Base-by-base conservation (phyloP, 2,113 vertebrate genomes). In the Stigmatopora nigra region DNA sequence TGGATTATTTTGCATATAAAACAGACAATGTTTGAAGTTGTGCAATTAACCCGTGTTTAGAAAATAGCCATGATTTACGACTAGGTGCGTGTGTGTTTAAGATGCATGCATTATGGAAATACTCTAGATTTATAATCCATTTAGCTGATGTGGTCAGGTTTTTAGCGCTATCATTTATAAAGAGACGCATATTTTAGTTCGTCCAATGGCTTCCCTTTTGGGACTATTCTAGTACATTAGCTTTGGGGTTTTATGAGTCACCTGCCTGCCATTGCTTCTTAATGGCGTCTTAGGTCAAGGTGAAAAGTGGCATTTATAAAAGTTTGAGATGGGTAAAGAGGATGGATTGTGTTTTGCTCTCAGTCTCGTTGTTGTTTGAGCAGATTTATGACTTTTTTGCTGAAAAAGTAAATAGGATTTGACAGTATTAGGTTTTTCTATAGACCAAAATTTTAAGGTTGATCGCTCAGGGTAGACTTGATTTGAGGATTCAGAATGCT, bases 1-100 rank as follows among this genome's bases (percentile, higher is more conserved):
- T 98, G 93, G 92, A 94, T 94, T 96, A 91, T 94, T 97, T 96
- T 95, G 91, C 94, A 97, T 97, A 95, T 94, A 94, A 94, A 95
- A 95, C 92, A 92, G 92, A 91, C 91, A 86, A 88, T 92, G 93
- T 92, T 90, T 91, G 85, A 94, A 94, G 94, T 93, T 93, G 88
- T 82, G 84, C 93, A 93, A 94, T 96, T 97, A 96, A 97, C 94
- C 94, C 91, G 92, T 96, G 94, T 98, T 98, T 97, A 94, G 94
- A 96, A 97, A 96, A 93, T 92, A 86, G 94, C 91, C 67, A 83
- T 97, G 96, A 99, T 97, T 97, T 96, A 98, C 91, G 93, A 56
- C 22, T 14, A 1, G 78, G 84, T 69, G 80, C 73, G 82, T 95
- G 92, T 94, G 92, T 95, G 90, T 96, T 95, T 92, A 88, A 85